These are phyloP conservation scores for Acanthosepion lycidas DNA, from an alignment of 2,888 invertebrate genomes.

Conservation along the genomic window DNA sequence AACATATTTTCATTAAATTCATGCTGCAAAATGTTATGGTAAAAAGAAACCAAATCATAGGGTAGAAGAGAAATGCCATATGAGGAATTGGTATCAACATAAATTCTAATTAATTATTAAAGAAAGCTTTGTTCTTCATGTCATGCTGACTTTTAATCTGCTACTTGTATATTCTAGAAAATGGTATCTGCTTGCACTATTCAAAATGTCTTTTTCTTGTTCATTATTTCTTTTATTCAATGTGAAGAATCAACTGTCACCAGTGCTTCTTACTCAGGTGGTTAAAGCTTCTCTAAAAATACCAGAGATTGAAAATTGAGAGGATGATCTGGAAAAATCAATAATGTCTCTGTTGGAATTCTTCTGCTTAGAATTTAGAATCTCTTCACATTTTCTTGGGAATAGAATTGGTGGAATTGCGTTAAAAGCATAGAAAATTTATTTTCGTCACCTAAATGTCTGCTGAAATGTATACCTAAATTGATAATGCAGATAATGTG, in stretches of 20 bases:
- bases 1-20: too few relatives aligned
- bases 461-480: too few relatives aligned
- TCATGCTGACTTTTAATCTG: too few relatives aligned
- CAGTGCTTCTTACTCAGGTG: background rate
- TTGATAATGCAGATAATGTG: too few relatives aligned
- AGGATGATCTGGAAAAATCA: background rate
- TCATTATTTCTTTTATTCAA: background rate
- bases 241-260: background rate
- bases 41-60: too few relatives aligned
- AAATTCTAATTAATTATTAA: too few relatives aligned
- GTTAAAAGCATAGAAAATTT: background rate
- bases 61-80: too few relatives aligned
- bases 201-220: background rate
- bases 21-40: too few relatives aligned
- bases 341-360: background rate
- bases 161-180: background rate
- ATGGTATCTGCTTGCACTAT: background rate
- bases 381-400: background rate
- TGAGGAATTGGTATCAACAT: too few relatives aligned
- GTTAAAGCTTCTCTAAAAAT: background rate
- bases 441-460: too few relatives aligned
- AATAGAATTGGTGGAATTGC: background rate
- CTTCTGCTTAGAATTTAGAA: background rate
- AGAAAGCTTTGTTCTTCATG: too few relatives aligned
- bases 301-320: background rate